These are phyloP conservation scores for Trachemys scripta DNA, from an alignment of 2,113 vertebrate genomes.

Conservation along the genomic window DNA sequence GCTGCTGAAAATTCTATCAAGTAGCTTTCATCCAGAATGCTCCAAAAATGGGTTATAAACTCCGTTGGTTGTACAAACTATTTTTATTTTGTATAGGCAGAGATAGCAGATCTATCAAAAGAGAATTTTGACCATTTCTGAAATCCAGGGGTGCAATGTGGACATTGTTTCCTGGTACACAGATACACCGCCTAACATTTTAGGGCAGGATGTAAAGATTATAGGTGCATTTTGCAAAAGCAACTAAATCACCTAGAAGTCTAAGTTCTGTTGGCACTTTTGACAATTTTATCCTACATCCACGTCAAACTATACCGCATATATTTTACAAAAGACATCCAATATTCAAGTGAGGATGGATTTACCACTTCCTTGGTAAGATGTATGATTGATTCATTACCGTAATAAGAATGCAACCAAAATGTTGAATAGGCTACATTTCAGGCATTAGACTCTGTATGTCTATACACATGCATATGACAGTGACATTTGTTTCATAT, in stretches of 20 bases:
- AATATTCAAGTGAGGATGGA: background rate
- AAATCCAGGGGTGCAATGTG: background rate
- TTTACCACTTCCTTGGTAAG: background rate
- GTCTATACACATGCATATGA: background rate
- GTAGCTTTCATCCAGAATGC: background rate
- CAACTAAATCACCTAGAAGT: background rate
- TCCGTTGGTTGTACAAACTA: background rate
- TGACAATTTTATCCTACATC: background rate
- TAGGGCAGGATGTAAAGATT: background rate
- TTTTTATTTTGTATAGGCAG: background rate
- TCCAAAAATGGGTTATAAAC: background rate
- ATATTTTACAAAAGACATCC: background rate
- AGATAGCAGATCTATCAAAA: background rate
- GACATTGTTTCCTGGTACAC: background rate
- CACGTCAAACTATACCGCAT: background rate
- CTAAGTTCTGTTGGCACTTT: background rate
- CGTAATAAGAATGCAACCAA: background rate
- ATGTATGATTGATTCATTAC: rapidly evolving
- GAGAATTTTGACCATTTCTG: background rate
- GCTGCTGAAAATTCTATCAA: background rate
- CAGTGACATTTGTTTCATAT: background rate
- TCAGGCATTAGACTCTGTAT: background rate
- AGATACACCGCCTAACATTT: background rate
- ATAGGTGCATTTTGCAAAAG: background rate
- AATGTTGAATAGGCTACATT: background rate